Evolutionary conservation across 1,140 invertebrate species (phyloP).

Genomic region (Ips nitidus): DNA sequence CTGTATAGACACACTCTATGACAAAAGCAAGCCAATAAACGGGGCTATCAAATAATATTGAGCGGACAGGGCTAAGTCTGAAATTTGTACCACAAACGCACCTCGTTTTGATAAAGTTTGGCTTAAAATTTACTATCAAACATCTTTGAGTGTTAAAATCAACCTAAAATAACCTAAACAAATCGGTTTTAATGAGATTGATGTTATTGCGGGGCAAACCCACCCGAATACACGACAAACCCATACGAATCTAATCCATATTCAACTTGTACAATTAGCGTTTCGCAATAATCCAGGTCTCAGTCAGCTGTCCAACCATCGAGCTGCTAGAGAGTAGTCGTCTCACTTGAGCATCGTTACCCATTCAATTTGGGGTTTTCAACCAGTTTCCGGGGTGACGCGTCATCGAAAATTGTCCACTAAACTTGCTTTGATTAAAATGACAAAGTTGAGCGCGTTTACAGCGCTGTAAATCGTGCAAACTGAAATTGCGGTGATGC

Average conservation of each 20-base stretch:
- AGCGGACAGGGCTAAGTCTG: no score
- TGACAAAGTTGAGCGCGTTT: neutral
- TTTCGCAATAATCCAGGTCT: neutral
- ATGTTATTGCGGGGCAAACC: slow-evolving; percentile 1
- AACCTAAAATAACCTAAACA: no score
- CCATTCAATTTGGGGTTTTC: neutral
- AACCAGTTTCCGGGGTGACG: neutral
- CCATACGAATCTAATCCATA: slow-evolving; percentile 2
- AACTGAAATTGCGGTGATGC: neutral
- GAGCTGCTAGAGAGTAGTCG: neutral
- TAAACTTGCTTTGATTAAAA: neutral
- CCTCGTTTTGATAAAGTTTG: no score
- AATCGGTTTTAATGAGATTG: neutral
- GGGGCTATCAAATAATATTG: no score
- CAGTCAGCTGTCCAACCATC: no score
- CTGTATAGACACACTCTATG: no score
- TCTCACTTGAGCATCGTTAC: neutral
- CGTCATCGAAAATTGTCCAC: no score
- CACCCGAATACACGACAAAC: slow-evolving; percentile 4
- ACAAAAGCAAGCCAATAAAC: no score
- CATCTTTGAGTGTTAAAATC: no score
- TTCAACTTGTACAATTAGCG: slow-evolving; percentile 4
- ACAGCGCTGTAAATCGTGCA: neutral
- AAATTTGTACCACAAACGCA: no score
- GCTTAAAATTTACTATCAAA: no score